Conservation (phyloP, 2,888 invertebrate genomes). For the Steinernema scapterisci region DNA sequence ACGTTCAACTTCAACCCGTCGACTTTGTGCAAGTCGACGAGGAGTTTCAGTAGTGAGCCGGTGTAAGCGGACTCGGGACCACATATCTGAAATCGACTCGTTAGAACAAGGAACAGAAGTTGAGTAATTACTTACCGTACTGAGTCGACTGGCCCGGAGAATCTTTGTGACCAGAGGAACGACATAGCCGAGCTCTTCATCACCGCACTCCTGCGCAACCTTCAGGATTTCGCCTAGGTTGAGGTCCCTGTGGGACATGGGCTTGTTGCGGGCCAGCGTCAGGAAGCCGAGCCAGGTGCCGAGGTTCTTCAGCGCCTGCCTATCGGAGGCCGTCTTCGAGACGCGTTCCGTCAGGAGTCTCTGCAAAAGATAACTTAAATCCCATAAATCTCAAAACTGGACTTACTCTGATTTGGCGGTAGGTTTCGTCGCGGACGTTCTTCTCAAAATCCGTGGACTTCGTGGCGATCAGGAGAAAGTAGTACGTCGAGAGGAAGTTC, state of each 20-base stretch:
- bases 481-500: not conserved
- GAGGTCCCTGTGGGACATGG: slow-evolving; percentile 16
- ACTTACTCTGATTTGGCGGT: not conserved
- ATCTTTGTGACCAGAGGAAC: slow-evolving; percentile 19
- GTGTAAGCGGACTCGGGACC: slow-evolving; percentile 25
- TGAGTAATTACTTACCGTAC: not conserved
- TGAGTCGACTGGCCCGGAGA: slow-evolving; percentile 9
- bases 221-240: slow-evolving; percentile 23
- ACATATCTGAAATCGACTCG: not conserved
- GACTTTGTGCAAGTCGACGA: not conserved
- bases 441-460: slow-evolving; percentile 5
- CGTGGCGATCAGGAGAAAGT: slow-evolving; percentile 4
- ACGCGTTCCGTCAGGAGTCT: not conserved
- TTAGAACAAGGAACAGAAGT: not conserved
- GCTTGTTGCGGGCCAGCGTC: slow-evolving; percentile 16
- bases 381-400: not conserved
- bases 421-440: slow-evolving; percentile 5
- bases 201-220: slow-evolving; percentile 4
- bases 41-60: not conserved
- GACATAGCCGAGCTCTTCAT: slow-evolving; percentile 10
- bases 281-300: slow-evolving; percentile 28
- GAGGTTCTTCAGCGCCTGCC: slow-evolving; percentile 7
- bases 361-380: not conserved
- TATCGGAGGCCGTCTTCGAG: not conserved
- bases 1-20: not conserved